phyloP scores from a whole-genome alignment of 2,113 vertebrate species.

The Onychorhynchus coronatus region DNA sequence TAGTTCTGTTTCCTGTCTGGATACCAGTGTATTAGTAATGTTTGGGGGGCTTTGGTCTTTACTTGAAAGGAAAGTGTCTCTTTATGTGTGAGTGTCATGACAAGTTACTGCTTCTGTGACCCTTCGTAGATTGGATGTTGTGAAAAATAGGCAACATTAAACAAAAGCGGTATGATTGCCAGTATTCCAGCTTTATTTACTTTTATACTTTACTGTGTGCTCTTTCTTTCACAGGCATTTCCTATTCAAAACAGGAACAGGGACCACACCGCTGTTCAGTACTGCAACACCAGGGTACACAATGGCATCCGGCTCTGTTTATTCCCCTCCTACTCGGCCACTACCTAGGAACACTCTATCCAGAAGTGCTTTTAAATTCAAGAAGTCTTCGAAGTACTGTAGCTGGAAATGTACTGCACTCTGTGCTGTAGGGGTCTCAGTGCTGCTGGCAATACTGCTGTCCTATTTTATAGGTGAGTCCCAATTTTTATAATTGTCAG shows the following conservation, averaged over 20 bases:
- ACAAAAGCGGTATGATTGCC: not conserved
- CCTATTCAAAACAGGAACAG: slow-evolving; percentile 98
- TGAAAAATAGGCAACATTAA: not conserved
- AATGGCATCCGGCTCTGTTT: slow-evolving; percentile 97
- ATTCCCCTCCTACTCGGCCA: slow-evolving; percentile 94
- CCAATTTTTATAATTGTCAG: not conserved
- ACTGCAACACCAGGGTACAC: slow-evolving; percentile 96
- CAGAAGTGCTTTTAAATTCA: slow-evolving; percentile 98
- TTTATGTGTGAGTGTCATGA: not conserved
- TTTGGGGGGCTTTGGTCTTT: not conserved
- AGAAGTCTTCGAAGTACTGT: slow-evolving; percentile 96
- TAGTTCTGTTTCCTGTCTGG: not conserved
- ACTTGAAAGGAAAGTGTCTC: not conserved
- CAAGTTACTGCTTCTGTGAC: not conserved
- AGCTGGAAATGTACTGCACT: slow-evolving; percentile 98
- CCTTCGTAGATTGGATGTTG: not conserved
- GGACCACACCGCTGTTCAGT: slow-evolving; percentile 95
- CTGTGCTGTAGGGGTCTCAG: slow-evolving; percentile 91
- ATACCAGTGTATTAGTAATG: not conserved
- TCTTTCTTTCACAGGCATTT: slow-evolving; percentile 86
- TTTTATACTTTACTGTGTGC: not conserved
- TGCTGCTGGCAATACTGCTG: slow-evolving; percentile 91
- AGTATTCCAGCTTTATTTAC: not conserved
- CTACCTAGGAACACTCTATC: slow-evolving; percentile 93
- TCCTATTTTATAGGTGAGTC: slow-evolving; percentile 95